Base-by-base conservation (phyloP, 2,888 invertebrate genomes). In the Periphyllus acericola region DNA sequence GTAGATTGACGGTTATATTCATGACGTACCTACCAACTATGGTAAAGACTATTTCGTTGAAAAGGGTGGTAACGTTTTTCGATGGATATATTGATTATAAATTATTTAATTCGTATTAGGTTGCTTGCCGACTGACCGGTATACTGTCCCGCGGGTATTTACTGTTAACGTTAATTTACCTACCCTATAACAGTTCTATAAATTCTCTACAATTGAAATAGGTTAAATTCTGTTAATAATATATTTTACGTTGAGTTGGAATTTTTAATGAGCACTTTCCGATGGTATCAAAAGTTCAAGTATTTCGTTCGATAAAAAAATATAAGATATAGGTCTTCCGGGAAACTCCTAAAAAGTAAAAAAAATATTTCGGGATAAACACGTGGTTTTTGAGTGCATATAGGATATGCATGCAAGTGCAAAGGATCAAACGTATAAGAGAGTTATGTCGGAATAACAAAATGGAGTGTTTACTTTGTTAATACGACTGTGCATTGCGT, bases 391-490 rank as follows among this genome's bases (percentile, higher is more conserved):
- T 40, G 29, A 80, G 40, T 81, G 40, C 40, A 68, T 68, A 68
- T 68, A 46, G 6, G 34, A 21, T 71, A n/a, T 76, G 40, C 21
- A n/a, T 19, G 3, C 9, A 55, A 21, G 36, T 84, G 75, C 32
- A 60, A 66, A 66, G 14, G 25, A 66, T 76, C 60, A 32, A 66
- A 40, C 40, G 21, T 66, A 32, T 40, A 29, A 25, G 34, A 74
- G 36, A 83, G n/a, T 36, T 36, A 36, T 29, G 19, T 74, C 21
- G n/a, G 14, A 74, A 83, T 60, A 74, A 60, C 36, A 36, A 60
- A 84, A 80, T 66, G 21, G 29, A 55, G 52, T 60, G n/a, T 60
- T 74, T 29, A 36, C n/a, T 66, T 71, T 85, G 14, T 72, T 72
- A 52, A 78, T 71, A 36, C 21, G 34, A 85, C n/a, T 68, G 66